A percentile compares a stretch with the other conserved stretches of the same genome.
Conservation (phyloP, 2,888 invertebrate species). For the Eulithis testata region DNA sequence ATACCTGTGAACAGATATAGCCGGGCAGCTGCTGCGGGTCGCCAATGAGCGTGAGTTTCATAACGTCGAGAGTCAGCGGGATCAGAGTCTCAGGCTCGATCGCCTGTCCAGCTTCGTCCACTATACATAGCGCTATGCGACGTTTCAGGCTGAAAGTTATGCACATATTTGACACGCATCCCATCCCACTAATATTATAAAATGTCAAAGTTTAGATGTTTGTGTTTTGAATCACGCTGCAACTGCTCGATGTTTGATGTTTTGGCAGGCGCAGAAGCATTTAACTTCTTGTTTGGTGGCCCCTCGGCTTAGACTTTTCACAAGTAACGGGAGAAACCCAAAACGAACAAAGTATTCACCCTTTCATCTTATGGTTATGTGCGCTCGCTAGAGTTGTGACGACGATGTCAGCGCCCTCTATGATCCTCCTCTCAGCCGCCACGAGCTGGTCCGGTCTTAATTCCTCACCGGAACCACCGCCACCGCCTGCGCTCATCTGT, state of each 20-base stretch:
- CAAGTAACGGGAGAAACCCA: too few relatives aligned
- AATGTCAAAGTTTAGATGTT: too few relatives aligned
- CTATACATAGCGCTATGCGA: slow-evolving; percentile 87
- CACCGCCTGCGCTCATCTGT: slow-evolving; percentile 40
- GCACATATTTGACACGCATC: too few relatives aligned
- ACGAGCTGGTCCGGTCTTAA: slow-evolving; percentile 59
- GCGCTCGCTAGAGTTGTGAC: slow-evolving; percentile 89
- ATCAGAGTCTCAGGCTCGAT: slow-evolving; percentile 92
- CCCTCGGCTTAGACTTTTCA: too few relatives aligned
- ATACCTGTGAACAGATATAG: slow-evolving; percentile 89
- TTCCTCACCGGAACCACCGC: slow-evolving; percentile 45
- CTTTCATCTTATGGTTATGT: slow-evolving; percentile 68
- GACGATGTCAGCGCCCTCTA: slow-evolving; percentile 87
- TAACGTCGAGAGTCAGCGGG: slow-evolving; percentile 90
- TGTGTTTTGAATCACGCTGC: too few relatives aligned
- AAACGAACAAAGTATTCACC: slow-evolving; percentile 45
- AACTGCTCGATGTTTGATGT: too few relatives aligned
- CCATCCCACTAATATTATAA: too few relatives aligned
- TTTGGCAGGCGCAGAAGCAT: too few relatives aligned
- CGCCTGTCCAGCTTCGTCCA: slow-evolving; percentile 95
- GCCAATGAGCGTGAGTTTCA: slow-evolving; percentile 92
- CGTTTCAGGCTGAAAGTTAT: slow-evolving; percentile 59
- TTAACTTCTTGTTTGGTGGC: too few relatives aligned
- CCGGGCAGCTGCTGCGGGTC: slow-evolving; percentile 95
- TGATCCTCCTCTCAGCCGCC: slow-evolving; percentile 64